These are phyloP conservation scores for Phaethornis superciliosus DNA, from an alignment of 2,113 vertebrate species.

Conservation along the genomic window DNA sequence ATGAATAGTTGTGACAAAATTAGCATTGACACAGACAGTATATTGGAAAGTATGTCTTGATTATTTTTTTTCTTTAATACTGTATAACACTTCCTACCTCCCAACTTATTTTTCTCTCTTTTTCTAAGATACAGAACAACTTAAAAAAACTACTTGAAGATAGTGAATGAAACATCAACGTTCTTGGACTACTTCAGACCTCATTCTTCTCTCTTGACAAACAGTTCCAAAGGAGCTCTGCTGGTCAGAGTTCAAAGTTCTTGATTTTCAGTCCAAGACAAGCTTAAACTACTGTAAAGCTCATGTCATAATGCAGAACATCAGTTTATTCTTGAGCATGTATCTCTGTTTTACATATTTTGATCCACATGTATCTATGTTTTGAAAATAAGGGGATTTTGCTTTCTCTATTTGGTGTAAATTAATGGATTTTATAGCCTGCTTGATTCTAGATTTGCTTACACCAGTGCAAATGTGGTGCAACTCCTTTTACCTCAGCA, in stretches of 20 bases:
- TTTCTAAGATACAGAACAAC: conserved; percentile 89
- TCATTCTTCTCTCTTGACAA: conserved; percentile 36
- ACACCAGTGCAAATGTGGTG: background rate
- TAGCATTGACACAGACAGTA: background rate
- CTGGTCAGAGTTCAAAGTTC: conserved; percentile 69
- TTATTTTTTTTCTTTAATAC: background rate
- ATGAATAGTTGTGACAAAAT: background rate
- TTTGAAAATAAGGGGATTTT: conserved; percentile 51
- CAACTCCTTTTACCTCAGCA: conserved; percentile 15
- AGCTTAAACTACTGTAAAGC: conserved; percentile 13
- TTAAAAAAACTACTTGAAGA: conserved; percentile 89
- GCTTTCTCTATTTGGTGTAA: background rate
- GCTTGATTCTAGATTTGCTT: conserved; percentile 4
- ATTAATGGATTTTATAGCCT: conserved; percentile 15
- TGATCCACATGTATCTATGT: conserved; percentile 3
- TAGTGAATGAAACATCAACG: conserved; percentile 58
- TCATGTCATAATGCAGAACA: conserved; percentile 29
- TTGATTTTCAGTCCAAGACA: conserved; percentile 3
- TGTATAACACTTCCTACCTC: background rate
- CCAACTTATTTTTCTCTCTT: conserved; percentile 9
- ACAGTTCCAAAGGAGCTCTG: conserved; percentile 64
- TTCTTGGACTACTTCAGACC: conserved; percentile 40
- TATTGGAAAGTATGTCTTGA: background rate
- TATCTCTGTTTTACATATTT: background rate
- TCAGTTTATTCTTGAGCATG: conserved; percentile 48